Percentiles rank a stretch among this genome's conserved stretches.
Conservation (phyloP, 2,797 vertebrate genomes). For the Salarias fasciatus region DNA sequence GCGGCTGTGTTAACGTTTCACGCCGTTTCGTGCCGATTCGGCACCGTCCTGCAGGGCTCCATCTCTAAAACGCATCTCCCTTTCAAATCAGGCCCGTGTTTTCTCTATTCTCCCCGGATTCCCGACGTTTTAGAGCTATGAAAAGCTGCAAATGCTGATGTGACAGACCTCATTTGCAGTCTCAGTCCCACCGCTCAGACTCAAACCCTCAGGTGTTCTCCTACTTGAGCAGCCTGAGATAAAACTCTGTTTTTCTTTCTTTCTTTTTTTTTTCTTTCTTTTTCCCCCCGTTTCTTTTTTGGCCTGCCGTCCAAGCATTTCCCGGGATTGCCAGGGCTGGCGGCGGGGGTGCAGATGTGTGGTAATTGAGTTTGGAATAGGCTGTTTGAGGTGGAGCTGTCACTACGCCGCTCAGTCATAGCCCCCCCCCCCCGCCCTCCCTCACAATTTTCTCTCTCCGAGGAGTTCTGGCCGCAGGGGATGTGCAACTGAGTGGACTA, state of each 20-base stretch:
- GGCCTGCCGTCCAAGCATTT: constrained; percentile 41
- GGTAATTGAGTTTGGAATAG: constrained; percentile 78
- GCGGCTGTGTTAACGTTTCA: constrained; percentile 30
- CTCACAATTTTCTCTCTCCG: constrained; percentile 66
- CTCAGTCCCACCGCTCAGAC: constrained; percentile 52
- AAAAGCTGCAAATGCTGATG: constrained; percentile 70
- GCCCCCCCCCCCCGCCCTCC: constrained; percentile 55
- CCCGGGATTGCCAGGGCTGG: constrained; percentile 52
- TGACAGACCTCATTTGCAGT: constrained; percentile 73
- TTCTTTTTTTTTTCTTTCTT: constrained; percentile 1
- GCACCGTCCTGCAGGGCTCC: constrained; percentile 36
- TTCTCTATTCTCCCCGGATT: constrained; percentile 55
- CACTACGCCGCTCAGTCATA: constrained; percentile 62
- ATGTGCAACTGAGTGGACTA: constrained; percentile 46
- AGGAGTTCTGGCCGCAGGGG: constrained; percentile 53
- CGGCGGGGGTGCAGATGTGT: constrained; percentile 64
- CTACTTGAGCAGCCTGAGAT: constrained; percentile 64
- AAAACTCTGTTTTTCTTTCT: constrained; percentile 34
- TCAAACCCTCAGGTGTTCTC: constrained; percentile 66
- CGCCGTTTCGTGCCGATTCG: constrained; percentile 17
- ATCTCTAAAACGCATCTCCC: constrained; percentile 40
- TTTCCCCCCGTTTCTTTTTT: constrained; percentile 28
- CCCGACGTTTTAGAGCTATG: constrained; percentile 60
- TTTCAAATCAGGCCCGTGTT: constrained; percentile 48
- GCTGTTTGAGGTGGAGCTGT: constrained; percentile 69